Conservation (phyloP, 2,888 invertebrate genomes). For the Dermolepida albohirtum region DNA sequence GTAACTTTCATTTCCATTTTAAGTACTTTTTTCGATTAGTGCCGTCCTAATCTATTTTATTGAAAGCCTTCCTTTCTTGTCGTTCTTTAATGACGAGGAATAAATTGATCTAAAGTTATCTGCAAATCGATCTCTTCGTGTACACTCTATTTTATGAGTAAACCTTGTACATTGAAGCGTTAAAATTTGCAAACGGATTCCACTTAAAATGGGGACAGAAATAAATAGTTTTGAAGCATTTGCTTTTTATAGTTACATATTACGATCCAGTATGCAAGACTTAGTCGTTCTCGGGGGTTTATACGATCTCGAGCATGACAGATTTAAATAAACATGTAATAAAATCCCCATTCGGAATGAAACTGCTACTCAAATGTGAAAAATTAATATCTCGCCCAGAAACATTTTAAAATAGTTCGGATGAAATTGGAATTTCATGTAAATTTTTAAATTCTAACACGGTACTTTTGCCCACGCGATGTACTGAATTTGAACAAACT, state of each 20-base stretch:
- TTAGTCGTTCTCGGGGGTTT: slow-evolving; percentile 17
- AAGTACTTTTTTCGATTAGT: too few relatives aligned
- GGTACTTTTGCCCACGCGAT: too few relatives aligned
- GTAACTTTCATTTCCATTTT: too few relatives aligned
- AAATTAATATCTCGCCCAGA: slow-evolving; percentile 30
- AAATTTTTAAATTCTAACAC: slow-evolving; percentile 16
- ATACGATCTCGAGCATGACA: slow-evolving; percentile 19
- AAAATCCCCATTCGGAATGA: slow-evolving; percentile 31
- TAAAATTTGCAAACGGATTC: slow-evolving; percentile 25
- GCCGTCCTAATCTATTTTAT: too few relatives aligned
- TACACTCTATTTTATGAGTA: too few relatives aligned
- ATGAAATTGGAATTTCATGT: slow-evolving; percentile 31
- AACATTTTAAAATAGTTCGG: slow-evolving; percentile 25
- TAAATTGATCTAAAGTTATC: too few relatives aligned
- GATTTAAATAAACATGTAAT: slow-evolving; percentile 38
- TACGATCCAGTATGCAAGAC: slow-evolving; percentile 13
- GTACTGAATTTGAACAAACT: too few relatives aligned
- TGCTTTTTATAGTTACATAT: slow-evolving; percentile 21
- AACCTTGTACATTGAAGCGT: too few relatives aligned
- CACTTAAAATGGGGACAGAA: slow-evolving; percentile 11
- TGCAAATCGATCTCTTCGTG: too few relatives aligned
- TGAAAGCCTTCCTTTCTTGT: too few relatives aligned
- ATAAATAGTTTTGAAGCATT: slow-evolving; percentile 23
- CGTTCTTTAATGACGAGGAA: too few relatives aligned
- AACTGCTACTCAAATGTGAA: slow-evolving; percentile 22